Evolutionary conservation across 2,888 invertebrate species (phyloP).

Genomic region (Bruchidius siliquastri): DNA sequence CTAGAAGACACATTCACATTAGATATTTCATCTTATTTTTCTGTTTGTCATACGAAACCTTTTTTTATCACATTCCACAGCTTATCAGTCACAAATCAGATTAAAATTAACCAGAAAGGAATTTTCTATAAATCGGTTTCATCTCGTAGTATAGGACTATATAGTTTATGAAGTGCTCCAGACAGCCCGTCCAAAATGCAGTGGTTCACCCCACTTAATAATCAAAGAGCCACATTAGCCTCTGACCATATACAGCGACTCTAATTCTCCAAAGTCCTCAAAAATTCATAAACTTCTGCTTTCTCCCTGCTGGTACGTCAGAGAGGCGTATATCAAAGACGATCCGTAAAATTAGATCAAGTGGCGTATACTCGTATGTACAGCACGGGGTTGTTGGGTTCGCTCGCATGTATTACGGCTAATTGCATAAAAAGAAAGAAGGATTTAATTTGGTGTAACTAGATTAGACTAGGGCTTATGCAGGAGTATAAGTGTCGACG

Average conservation of each 20-base stretch:
- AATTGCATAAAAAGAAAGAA: constrained; percentile 17
- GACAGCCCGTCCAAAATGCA: too few relatives aligned
- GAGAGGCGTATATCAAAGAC: background rate
- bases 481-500: background rate
- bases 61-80: too few relatives aligned
- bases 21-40: too few relatives aligned
- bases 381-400: background rate
- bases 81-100: too few relatives aligned
- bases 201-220: background rate
- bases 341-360: background rate
- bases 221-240: background rate
- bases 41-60: too few relatives aligned
- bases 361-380: background rate
- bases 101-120: too few relatives aligned
- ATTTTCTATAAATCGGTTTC: too few relatives aligned
- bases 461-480: background rate
- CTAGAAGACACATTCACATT: too few relatives aligned
- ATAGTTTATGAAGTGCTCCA: too few relatives aligned
- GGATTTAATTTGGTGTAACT: constrained; percentile 12
- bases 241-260: background rate
- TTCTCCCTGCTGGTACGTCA: background rate
- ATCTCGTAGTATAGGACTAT: too few relatives aligned
- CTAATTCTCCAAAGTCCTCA: background rate
- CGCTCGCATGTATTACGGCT: constrained; percentile 1
- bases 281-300: background rate